Evolutionary conservation across 2,888 invertebrate genomes (phyloP).

Genomic region (Drosophila mimetica): DNA sequence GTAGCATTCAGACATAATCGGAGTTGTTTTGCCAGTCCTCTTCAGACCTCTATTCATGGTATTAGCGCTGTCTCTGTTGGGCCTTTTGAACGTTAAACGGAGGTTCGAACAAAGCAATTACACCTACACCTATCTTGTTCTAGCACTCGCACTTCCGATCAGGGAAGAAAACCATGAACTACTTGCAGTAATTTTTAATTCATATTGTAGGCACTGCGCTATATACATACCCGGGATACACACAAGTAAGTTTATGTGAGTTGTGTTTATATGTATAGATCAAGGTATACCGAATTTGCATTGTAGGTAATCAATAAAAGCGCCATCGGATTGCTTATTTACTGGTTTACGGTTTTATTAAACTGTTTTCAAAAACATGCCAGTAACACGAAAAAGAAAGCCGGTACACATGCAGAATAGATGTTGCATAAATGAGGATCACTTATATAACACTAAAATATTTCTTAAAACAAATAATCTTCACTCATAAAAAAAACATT

Average conservation of each 20-base stretch:
- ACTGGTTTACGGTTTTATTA: not conserved
- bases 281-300: not conserved
- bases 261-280: not conserved
- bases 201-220: constrained; percentile 3
- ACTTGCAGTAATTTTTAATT: not conserved
- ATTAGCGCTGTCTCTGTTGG: constrained; percentile 5
- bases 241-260: not conserved
- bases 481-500: too few species aligned
- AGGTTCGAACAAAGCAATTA: not conserved
- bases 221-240: not conserved
- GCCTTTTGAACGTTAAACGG: not conserved
- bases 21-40: not conserved
- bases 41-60: not conserved
- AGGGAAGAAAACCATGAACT: constrained; percentile 1
- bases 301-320: constrained; percentile 2
- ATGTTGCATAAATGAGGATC: too few species aligned
- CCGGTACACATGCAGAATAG: not conserved
- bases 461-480: too few species aligned
- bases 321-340: not conserved
- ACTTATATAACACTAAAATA: too few species aligned
- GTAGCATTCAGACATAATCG: not conserved
- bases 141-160: constrained; percentile 7
- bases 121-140: constrained; percentile 3
- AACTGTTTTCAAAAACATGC: not conserved
- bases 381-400: not conserved